Evolutionary conservation across 2,888 invertebrate species (phyloP), one percentile per base, ranked within the genome.

Genomic region (Muscina levida): DNA sequence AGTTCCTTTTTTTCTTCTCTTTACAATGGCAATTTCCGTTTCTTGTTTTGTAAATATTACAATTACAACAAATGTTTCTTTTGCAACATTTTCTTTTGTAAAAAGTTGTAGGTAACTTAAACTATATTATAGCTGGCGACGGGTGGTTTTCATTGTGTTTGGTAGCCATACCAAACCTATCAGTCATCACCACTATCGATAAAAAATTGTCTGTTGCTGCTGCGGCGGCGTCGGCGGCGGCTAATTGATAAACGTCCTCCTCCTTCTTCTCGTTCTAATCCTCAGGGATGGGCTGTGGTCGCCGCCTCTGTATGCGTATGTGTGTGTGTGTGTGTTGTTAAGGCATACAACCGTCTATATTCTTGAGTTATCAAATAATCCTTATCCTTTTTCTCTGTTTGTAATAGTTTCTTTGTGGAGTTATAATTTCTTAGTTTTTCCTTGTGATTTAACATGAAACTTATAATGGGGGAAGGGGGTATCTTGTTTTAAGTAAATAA

Each of bases 311-410:
- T n/a, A n/a, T n/a, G n/a, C n/a, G n/a, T n/a, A 48, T 48, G 48
- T 48, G 48, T 44, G 44, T 8, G 78, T 79, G 74, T 79, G 74
- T 66, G 17, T 77, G 31, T 44, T 31, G 31, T 31, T 31, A 71
- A 26, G 62, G 51, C 22, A 70, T 66, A 66, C 75, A 71, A n/a
- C n/a, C n/a, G n/a, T 66, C 8, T 31, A 5, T 31, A 31, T 31
- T 75, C 51, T 74, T 79, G 67, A 77, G 70, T 79, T 79, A n/a
- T n/a, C 53, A 15, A 48, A 31, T 22, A 57, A 51, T 13, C 59
- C 5, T 22, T 72, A 3, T 39, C 66, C 15, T 1, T 59, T 17
- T 0, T 2, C 17, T 42, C 53, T 62, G 26, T 73, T 10, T 65
- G 39, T 48, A 24, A 37, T 2, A 26, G n/a, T 42, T 22, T n/a